Base-by-base conservation (phyloP, 2,888 invertebrate species). In the Congeria kusceri region DNA sequence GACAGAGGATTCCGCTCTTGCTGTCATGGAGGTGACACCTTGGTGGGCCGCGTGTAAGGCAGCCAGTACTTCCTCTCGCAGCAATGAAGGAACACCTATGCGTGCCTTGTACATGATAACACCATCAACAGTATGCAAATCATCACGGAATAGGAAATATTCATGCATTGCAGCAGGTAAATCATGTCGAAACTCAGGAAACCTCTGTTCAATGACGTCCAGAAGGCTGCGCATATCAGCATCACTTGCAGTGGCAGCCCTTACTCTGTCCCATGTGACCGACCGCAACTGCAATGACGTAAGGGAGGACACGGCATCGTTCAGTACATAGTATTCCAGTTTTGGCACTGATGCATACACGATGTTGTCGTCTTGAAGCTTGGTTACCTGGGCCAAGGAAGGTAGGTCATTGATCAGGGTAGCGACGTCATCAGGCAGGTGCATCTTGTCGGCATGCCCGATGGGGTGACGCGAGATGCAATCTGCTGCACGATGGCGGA, bases 31-130 rank as follows among this genome's bases (percentile, higher is more conserved):
- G 4, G 87, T 70, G 4, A 82, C 77, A 11, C 88, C 88, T 68
- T 87, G 88, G 56, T 88, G 88, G 23, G 86, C 89, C 15, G 88
- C 75, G 58, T 89, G 86, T 0, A 88, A 74, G 0, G 82, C 64
- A 1, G 11, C 28, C 0, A 88, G 57, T 0, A 86, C 62, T 13
- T 77, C 68, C 1, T 47, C 11, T 15, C 85, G 46, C 11, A 88
- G 86, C 4, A 77, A 61, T 3, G 82, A 80, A 1, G 86, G 88
- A 3, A 88, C 83, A 4, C 88, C 77, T 27, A 88, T 47, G 9
- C 85, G 70, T 46, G 86, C 83, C 25, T 81, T 85, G 68, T 83
- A 82, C 9, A 83, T 53, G 13, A 83, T 39, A 4, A 82, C 78
- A 15, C 83, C 85, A 70, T 87, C 77, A 5, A 73, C 58, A 13